These are phyloP conservation scores for Amblyornis subalaris DNA, from an alignment of 2,113 vertebrate genomes.

Conservation along the genomic window DNA sequence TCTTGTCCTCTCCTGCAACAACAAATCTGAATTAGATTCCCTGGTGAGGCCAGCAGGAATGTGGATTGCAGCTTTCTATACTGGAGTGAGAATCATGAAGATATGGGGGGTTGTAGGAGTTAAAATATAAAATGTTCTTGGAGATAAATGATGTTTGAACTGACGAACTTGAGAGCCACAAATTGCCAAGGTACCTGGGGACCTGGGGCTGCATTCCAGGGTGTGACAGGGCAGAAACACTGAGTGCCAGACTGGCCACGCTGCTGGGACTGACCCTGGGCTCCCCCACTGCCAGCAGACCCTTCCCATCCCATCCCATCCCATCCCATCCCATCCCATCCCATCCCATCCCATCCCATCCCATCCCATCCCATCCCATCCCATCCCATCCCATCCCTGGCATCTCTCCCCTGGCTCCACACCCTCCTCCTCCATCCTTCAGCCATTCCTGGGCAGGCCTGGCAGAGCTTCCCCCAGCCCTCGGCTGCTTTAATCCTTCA, in stretches of 20 bases:
- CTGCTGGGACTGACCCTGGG: not conserved
- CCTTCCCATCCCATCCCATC: not conserved
- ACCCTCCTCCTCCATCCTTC: not conserved
- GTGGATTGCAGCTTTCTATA: not conserved
- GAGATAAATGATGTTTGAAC: not conserved
- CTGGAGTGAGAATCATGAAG: not conserved
- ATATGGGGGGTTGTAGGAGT: not conserved
- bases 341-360: not conserved
- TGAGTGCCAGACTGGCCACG: not conserved
- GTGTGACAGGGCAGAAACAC: not conserved
- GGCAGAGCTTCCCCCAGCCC: not conserved
- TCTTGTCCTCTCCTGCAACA: not conserved
- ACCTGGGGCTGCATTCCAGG: not conserved
- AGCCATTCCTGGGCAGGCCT: not conserved
- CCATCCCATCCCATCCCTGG: too few relatives aligned
- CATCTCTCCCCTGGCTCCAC: not conserved
- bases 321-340: too few relatives aligned
- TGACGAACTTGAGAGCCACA: not conserved
- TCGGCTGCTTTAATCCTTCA: not conserved
- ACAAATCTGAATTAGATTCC: not conserved
- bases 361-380: too few relatives aligned
- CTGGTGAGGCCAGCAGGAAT: not conserved
- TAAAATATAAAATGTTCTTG: not conserved
- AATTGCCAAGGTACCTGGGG: not conserved
- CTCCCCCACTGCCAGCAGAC: not conserved